Conservation (phyloP, 2,797 vertebrate species). For the Pyrocephalus nanus region DNA sequence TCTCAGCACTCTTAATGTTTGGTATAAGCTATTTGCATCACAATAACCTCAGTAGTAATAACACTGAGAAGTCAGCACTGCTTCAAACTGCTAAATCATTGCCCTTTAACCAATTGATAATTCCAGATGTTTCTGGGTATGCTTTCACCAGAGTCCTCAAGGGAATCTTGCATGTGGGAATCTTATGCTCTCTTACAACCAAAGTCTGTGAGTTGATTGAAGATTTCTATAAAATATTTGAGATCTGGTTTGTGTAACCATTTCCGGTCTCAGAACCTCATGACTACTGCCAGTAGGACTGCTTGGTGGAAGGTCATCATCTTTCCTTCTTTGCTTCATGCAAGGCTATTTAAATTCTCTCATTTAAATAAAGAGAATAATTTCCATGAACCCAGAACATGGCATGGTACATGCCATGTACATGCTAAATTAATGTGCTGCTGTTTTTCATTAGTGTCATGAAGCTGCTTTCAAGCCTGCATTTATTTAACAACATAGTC, state of each 20-base stretch:
- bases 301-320: not conserved
- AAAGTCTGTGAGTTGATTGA: not conserved
- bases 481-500: not conserved
- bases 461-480: not conserved
- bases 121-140: not conserved
- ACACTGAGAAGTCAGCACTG: not conserved
- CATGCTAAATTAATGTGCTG: not conserved
- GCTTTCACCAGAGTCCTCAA: not conserved
- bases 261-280: not conserved
- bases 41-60: not conserved
- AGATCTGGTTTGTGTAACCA: not conserved
- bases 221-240: not conserved
- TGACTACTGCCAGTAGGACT: not conserved
- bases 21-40: constrained; percentile 3
- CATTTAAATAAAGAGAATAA: not conserved
- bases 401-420: too few species aligned
- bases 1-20: not conserved
- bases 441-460: not conserved
- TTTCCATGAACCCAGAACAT: not conserved
- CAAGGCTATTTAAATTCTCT: not conserved
- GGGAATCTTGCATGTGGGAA: not conserved
- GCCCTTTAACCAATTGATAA: not conserved
- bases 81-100: not conserved
- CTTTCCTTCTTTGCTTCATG: not conserved
- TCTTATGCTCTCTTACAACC: not conserved